phyloP scores from a whole-genome alignment of 2,888 invertebrate species.

The Eucera pruinosa region DNA sequence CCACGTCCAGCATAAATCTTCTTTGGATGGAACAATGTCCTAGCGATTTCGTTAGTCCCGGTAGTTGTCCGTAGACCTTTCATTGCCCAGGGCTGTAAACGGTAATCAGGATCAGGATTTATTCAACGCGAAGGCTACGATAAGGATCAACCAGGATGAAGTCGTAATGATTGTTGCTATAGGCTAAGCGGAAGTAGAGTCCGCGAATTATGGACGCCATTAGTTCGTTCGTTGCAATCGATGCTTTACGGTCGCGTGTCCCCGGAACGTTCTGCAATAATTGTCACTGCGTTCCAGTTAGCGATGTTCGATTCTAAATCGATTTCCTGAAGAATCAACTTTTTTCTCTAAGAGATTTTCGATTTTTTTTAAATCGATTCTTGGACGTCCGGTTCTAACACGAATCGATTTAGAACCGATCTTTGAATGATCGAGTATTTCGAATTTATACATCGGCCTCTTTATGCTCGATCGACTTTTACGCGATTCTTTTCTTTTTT shows the following conservation, averaged over 20 bases:
- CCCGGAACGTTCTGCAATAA: slow-evolving; percentile 23
- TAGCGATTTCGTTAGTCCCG: slow-evolving; percentile 26
- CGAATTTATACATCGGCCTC: too few relatives aligned
- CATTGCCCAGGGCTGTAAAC: slow-evolving; percentile 6
- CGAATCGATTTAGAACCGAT: too few relatives aligned
- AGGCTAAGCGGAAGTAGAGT: slow-evolving; percentile 47
- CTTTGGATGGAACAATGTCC: slow-evolving; percentile 9
- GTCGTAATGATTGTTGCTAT: slow-evolving; percentile 53
- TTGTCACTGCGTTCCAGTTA: slow-evolving; percentile 2
- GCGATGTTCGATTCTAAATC: too few relatives aligned
- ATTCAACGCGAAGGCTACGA: slow-evolving; percentile 22
- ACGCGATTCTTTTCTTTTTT: too few relatives aligned
- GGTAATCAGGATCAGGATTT: slow-evolving; percentile 40
- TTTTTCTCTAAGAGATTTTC: too few relatives aligned
- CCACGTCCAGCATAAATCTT: not conserved
- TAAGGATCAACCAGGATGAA: slow-evolving; percentile 50
- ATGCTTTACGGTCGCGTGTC: slow-evolving; percentile 52
- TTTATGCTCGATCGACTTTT: too few relatives aligned
- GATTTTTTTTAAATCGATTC: too few relatives aligned
- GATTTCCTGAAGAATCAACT: too few relatives aligned
- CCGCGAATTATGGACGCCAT: slow-evolving; percentile 45
- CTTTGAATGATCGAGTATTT: too few relatives aligned
- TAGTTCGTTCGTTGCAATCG: slow-evolving; percentile 49
- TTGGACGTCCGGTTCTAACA: too few relatives aligned
- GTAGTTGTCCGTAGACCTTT: not conserved